Evolutionary conservation across 92 coral and sea anemone genomes (phyloP).

Genomic region (Paramuricea clavata): DNA sequence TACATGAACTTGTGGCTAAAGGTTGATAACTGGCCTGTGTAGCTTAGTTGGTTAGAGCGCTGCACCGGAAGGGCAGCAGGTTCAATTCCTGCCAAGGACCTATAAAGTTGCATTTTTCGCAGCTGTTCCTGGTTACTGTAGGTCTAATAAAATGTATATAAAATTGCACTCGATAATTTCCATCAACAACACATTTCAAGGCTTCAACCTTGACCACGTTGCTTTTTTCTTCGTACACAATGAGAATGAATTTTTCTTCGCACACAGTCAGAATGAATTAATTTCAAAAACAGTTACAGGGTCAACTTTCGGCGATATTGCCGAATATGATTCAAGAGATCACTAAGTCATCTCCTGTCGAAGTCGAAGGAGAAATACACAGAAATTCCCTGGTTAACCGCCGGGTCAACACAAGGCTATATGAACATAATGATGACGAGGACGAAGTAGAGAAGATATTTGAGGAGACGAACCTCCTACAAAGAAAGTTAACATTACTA

Average conservation of each 20-base stretch:
- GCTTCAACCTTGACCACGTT: neutral
- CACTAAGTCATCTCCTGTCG: neutral
- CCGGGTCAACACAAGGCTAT: conserved; percentile 23
- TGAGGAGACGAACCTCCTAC: neutral
- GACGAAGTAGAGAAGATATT: neutral
- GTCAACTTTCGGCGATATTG: neutral
- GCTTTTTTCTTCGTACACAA: neutral
- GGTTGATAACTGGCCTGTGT: too few relatives aligned
- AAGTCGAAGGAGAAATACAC: neutral
- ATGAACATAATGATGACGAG: neutral
- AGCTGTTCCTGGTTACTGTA: too few relatives aligned
- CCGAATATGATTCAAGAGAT: too few relatives aligned
- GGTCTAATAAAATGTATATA: too few relatives aligned
- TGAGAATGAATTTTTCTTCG: too few relatives aligned
- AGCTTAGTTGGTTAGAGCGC: too few relatives aligned
- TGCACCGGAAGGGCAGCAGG: too few relatives aligned
- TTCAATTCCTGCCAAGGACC: too few relatives aligned
- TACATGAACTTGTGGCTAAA: too few relatives aligned
- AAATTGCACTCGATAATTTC: too few relatives aligned
- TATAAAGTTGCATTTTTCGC: too few relatives aligned
- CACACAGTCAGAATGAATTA: neutral
- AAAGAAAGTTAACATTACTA: neutral
- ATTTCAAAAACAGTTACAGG: neutral
- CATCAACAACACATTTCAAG: too few relatives aligned
- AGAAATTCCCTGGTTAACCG: conserved; percentile 12